phyloP scores from a whole-genome alignment of 1,140 invertebrate genomes.

The Drosophila ambigua region DNA sequence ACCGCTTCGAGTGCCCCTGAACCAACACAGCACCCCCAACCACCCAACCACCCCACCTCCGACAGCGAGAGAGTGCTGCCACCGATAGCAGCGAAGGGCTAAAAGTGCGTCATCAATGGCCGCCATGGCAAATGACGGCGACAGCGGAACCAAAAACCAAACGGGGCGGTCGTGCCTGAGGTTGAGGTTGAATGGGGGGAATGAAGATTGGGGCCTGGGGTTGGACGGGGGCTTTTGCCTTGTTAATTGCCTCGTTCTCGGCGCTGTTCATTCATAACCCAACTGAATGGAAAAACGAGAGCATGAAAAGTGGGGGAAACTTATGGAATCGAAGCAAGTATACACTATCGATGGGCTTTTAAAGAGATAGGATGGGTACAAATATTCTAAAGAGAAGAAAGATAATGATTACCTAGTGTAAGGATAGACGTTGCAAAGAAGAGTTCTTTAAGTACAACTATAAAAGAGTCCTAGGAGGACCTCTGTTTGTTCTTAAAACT shows the following conservation, averaged over 20 bases:
- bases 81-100: slow-evolving; percentile 78
- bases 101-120: slow-evolving; percentile 83
- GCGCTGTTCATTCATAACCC: slow-evolving; percentile 70
- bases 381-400: not conserved
- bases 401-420: too few species aligned
- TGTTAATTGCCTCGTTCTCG: slow-evolving; percentile 65
- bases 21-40: slow-evolving; percentile 6
- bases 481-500: too few species aligned
- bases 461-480: too few species aligned
- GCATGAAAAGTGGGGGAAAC: slow-evolving; percentile 12
- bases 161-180: not conserved
- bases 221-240: slow-evolving; percentile 29
- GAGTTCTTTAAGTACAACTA: too few species aligned
- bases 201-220: not conserved
- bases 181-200: slow-evolving; percentile 5
- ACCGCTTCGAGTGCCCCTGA: slow-evolving; percentile 22
- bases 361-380: not conserved
- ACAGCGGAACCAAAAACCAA: slow-evolving; percentile 54
- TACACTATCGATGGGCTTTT: slow-evolving; percentile 1
- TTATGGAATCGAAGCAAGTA: slow-evolving; percentile 4
- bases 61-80: slow-evolving; percentile 39
- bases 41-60: slow-evolving; percentile 7
- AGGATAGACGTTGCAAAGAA: too few species aligned
- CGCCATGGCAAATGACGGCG: slow-evolving; percentile 65
- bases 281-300: slow-evolving; percentile 35